Conservation (phyloP, 2,113 vertebrate genomes). For the Sylvicapra grimmia region DNA sequence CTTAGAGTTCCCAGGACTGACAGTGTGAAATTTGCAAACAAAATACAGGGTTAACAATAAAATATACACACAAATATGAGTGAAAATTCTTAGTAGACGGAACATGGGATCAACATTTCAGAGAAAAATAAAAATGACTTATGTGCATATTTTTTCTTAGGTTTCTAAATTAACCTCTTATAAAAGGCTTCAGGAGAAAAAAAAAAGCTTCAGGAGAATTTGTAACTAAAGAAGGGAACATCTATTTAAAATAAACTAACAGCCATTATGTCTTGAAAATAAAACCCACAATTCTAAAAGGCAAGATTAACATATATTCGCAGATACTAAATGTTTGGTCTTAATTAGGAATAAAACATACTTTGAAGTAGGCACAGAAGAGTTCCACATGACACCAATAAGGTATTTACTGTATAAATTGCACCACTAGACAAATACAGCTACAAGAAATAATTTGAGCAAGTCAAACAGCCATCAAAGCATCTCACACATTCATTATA, state of each 20-base stretch:
- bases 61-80: constrained; percentile 23
- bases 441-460: constrained; percentile 74
- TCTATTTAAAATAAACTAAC: constrained; percentile 56
- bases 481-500: constrained; percentile 68
- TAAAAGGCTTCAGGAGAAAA: constrained; percentile 32
- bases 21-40: constrained; percentile 27
- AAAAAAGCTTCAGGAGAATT: constrained; percentile 40
- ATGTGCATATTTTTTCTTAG: constrained; percentile 43
- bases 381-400: constrained; percentile 72
- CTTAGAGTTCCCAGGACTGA: not conserved
- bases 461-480: constrained; percentile 73
- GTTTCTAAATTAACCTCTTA: constrained; percentile 46
- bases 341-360: constrained; percentile 71
- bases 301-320: constrained; percentile 76
- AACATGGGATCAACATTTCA: constrained; percentile 2
- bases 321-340: constrained; percentile 65
- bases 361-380: constrained; percentile 72
- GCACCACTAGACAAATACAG: constrained; percentile 72
- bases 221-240: constrained; percentile 30
- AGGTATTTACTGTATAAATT: constrained; percentile 72
- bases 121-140: constrained; percentile 45
- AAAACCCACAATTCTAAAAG: constrained; percentile 68
- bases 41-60: constrained; percentile 30
- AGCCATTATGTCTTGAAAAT: constrained; percentile 59
- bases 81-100: constrained; percentile 23